Evolutionary conservation across 2,797 vertebrate species (phyloP), one percentile per base, ranked within the genome.

Genomic region (Brachyalestes nurse): DNA sequence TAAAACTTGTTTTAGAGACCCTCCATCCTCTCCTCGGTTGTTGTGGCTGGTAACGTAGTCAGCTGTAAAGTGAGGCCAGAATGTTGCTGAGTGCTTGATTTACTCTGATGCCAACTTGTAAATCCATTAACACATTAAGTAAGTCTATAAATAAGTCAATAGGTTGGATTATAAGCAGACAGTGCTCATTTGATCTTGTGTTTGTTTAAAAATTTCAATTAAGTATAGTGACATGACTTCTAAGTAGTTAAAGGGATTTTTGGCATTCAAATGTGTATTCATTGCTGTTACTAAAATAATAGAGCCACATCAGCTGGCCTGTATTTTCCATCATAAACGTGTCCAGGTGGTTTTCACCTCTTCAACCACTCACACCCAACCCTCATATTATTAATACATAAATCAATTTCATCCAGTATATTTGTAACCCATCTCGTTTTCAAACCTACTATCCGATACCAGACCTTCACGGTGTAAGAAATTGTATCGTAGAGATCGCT

Each of bases 391-490:
- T 6, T 73, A 60, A 60, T 23, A 45, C 51, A 60, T 73, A 60
- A 45, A 73, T 60, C 55, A 73, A 2, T 60, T 45, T 55, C 34
- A 42, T 73, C 10, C 47, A 25, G n/a, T 57, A 23, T n/a, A 14
- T 71, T 40, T 17, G 19, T 21, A 55, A 66, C 62, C 4, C 51
- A 65, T 34, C 19, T 79, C 47, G 42, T 51, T 72, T 77, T 62
- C 72, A 83, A 53, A 71, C 10, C 10, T 12, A 21, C 42, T 25
- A 49, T 70, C 45, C 16, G 67, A 49, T 70, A 17, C 21, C 21
- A 40, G 34, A 42, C 17, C 66, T 79, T 64, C 62, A 69, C 57
- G 16, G 45, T 16, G 47, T 73, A 58, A 66, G 82, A 66, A 72
- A 77, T 67, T 57, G 34, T 75, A 57, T 77, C 51, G 16, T 25